Percentiles rank a stretch among this genome's conserved stretches.
Conservation (phyloP, 2,888 invertebrate genomes). For the Steinernema hermaphroditum region DNA sequence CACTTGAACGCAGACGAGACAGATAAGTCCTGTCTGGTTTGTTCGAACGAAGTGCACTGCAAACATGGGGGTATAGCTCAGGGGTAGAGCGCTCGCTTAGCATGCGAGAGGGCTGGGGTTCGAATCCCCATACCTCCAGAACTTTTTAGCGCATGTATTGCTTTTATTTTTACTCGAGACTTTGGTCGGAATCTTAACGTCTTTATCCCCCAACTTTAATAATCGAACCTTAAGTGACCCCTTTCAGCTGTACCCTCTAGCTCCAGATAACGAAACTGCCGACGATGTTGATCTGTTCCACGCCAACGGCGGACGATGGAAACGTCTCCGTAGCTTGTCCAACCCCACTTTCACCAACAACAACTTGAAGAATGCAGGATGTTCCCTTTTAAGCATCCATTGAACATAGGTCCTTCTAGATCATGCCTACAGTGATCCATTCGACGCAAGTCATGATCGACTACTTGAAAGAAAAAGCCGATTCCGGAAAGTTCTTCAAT, state of each 20-base stretch:
- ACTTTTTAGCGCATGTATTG: too few species aligned
- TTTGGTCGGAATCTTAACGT: too few species aligned
- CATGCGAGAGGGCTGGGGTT: constrained; percentile 55
- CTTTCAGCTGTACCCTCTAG: not conserved
- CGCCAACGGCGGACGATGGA: constrained; percentile 66
- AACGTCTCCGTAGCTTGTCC: constrained; percentile 69
- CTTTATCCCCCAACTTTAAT: too few species aligned
- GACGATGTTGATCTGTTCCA: constrained; percentile 12
- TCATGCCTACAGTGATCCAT: constrained; percentile 68
- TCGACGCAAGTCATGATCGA: constrained; percentile 66
- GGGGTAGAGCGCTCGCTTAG: constrained; percentile 56
- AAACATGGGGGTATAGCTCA: constrained; percentile 51
- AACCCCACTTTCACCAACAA: constrained; percentile 69
- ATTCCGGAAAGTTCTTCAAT: constrained; percentile 63
- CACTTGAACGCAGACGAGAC: too few species aligned
- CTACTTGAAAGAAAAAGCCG: constrained; percentile 62
- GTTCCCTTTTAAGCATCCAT: not conserved
- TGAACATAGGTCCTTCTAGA: constrained; percentile 49
- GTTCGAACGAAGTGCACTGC: too few species aligned
- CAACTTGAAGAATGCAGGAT: constrained; percentile 68
- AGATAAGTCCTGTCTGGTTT: too few species aligned
- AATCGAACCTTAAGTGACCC: too few species aligned
- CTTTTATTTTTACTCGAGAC: too few species aligned
- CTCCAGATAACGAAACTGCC: not conserved
- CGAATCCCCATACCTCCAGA: constrained; percentile 52